Conservation (phyloP, 2,113 vertebrate genomes). For the Hydropotes inermis region DNA sequence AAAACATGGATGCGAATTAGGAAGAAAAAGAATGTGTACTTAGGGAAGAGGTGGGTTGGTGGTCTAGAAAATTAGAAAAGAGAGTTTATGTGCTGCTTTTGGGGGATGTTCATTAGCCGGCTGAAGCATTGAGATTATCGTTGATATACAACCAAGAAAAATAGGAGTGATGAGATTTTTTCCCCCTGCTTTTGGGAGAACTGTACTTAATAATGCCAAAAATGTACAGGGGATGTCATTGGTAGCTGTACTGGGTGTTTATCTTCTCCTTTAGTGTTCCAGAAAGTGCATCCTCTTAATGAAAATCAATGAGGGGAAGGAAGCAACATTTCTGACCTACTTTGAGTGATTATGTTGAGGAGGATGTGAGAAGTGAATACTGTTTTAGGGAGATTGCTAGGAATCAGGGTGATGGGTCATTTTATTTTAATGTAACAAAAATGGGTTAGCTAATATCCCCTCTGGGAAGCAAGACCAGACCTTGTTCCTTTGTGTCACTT, state of each 20-base stretch:
- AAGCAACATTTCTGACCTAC: conserved; percentile 62
- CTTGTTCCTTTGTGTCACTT: conserved; percentile 2
- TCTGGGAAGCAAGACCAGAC: conserved; percentile 9
- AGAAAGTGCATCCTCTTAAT: conserved; percentile 56
- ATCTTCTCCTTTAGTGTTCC: conserved; percentile 24
- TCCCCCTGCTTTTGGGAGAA: background rate
- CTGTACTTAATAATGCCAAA: background rate
- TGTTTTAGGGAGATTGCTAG: conserved; percentile 35
- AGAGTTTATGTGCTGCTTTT: background rate
- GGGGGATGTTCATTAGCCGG: conserved; percentile 15
- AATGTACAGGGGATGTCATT: conserved; percentile 31
- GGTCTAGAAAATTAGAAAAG: conserved; percentile 45
- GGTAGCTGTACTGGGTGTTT: conserved; percentile 38
- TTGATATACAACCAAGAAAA: background rate
- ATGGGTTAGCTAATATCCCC: background rate
- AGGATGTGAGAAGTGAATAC: background rate
- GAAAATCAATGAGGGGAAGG: conserved; percentile 55
- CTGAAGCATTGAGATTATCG: background rate
- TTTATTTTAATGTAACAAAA: conserved; percentile 35
- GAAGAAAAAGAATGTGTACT: conserved; percentile 13
- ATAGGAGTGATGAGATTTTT: background rate
- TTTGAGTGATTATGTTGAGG: conserved; percentile 47
- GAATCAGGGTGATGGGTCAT: conserved; percentile 29
- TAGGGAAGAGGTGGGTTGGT: conserved; percentile 10
- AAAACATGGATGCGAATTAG: background rate